Percentiles rank a stretch among this genome's conserved stretches.
Evolutionary conservation across 2,888 invertebrate genomes (phyloP).

Genomic region (Acanthosepion esculentum): DNA sequence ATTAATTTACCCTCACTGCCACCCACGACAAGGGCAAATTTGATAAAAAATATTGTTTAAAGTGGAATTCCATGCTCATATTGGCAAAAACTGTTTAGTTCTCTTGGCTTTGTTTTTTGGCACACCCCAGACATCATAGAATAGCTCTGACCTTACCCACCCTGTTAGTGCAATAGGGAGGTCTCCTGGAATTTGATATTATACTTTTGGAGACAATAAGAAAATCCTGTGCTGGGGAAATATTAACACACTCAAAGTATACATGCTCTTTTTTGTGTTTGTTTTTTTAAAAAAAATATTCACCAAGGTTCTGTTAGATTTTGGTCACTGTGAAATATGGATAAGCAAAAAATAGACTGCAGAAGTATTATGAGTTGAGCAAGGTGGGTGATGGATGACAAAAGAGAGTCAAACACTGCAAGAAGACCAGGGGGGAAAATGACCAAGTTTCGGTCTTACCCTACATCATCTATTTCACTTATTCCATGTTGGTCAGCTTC

Average conservation of each 20-base stretch:
- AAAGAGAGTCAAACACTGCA: background rate
- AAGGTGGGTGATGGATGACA: background rate
- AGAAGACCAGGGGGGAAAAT: background rate
- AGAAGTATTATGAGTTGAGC: background rate
- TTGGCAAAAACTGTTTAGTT: too few relatives aligned
- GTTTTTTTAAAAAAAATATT: background rate
- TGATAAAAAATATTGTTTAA: too few relatives aligned
- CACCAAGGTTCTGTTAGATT: background rate
- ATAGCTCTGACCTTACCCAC: background rate
- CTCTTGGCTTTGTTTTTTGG: too few relatives aligned
- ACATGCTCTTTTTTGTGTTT: background rate
- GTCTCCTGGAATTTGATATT: background rate
- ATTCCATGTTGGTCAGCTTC: background rate
- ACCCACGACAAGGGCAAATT: too few relatives aligned
- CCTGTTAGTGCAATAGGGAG: background rate
- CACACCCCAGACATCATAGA: too few relatives aligned
- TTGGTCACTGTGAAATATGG: background rate
- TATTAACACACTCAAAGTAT: background rate
- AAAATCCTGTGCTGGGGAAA: background rate
- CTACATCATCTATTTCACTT: background rate
- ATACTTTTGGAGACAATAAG: background rate
- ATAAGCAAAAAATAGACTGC: background rate
- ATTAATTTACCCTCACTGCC: too few relatives aligned
- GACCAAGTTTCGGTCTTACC: slow-evolving; percentile 17
- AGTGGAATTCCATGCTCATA: too few relatives aligned